Percentiles rank a stretch among this genome's conserved stretches.
Evolutionary conservation across 2,113 vertebrate species (phyloP).

Genomic region (Cynoglossus semilaevis): DNA sequence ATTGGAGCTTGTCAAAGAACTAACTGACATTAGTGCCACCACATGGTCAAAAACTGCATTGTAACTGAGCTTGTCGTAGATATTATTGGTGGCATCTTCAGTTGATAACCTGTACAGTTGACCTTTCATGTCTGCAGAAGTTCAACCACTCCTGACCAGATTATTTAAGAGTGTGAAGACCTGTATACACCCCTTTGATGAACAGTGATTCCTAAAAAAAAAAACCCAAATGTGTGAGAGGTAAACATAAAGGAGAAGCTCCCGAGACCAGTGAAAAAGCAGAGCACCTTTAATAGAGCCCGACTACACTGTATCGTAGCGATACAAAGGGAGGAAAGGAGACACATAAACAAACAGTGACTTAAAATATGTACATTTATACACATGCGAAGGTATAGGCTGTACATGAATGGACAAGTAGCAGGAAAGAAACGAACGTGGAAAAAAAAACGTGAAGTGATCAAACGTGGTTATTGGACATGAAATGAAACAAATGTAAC

Average conservation of each 20-base stretch:
- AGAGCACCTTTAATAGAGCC: conserved; percentile 56
- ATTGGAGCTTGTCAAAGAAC: no score
- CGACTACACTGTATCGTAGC: conserved; percentile 36
- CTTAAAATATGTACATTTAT: conserved; percentile 79
- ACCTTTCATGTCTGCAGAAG: no score
- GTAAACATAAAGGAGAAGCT: conserved; percentile 25
- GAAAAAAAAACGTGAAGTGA: conserved; percentile 29
- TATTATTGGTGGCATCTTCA: no score
- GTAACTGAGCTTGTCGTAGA: no score
- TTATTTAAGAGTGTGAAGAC: no score
- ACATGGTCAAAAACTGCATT: no score
- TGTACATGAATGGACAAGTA: conserved; percentile 37
- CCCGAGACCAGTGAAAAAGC: conserved; percentile 27
- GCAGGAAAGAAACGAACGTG: conserved; percentile 37
- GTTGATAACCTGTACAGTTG: no score
- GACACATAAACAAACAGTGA: conserved; percentile 60
- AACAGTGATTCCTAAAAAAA: no score
- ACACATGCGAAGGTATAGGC: conserved; percentile 65
- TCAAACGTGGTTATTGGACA: conserved; percentile 31
- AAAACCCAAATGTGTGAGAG: no score
- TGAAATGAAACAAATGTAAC: conserved; percentile 35
- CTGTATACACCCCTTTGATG: no score
- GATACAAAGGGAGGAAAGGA: conserved; percentile 54
- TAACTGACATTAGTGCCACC: no score
- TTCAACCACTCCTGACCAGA: no score